Percentiles rank a stretch among this genome's conserved stretches.
phyloP scores from a whole-genome alignment of 2,797 vertebrate genomes.

The Remorina albescens region DNA sequence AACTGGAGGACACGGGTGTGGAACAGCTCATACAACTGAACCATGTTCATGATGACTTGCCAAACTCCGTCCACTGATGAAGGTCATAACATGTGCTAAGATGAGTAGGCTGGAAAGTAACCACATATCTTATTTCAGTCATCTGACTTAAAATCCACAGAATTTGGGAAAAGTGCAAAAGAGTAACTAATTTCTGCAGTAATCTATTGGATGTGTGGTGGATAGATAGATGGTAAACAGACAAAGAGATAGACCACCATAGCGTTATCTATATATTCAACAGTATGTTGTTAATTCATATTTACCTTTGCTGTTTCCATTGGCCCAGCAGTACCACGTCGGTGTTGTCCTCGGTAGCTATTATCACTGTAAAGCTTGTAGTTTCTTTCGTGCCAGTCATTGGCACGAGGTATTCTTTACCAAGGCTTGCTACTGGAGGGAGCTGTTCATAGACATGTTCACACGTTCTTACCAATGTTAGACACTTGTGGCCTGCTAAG shows the following conservation, averaged over 20 bases:
- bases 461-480: accelerated
- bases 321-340: background rate
- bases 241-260: background rate
- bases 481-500: constrained; percentile 45
- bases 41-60: too few relatives aligned
- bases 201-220: too few relatives aligned
- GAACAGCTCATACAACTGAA: too few relatives aligned
- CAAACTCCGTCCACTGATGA: too few relatives aligned
- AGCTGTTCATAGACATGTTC: constrained; percentile 52
- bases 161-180: too few relatives aligned
- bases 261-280: background rate
- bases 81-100: too few relatives aligned
- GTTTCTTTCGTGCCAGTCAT: accelerated
- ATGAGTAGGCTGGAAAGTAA: too few relatives aligned
- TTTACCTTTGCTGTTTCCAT: constrained; percentile 17
- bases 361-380: background rate
- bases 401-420: constrained; percentile 40
- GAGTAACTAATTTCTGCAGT: too few relatives aligned
- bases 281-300: background rate
- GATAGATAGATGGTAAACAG: background rate
- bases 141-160: too few relatives aligned
- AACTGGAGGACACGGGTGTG: too few relatives aligned
- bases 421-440: constrained; percentile 27
- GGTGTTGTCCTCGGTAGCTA: constrained; percentile 35
- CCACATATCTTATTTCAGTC: too few relatives aligned